Percentiles rank a stretch among this genome's conserved stretches.
Conservation (phyloP, 2,888 invertebrate species). For the Tetragonula carbonaria region DNA sequence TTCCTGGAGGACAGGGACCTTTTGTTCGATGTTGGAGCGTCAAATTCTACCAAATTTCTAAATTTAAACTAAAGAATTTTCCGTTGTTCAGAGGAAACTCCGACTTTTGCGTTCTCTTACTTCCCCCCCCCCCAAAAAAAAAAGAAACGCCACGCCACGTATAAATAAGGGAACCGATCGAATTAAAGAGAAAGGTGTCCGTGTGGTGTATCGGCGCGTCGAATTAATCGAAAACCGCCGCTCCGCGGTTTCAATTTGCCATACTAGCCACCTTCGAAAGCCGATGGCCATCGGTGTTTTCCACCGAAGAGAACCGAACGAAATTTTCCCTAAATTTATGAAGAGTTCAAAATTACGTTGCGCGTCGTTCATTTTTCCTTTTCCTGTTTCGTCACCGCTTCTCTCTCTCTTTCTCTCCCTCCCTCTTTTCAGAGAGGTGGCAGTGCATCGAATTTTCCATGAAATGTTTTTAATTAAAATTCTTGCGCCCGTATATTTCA, state of each 20-base stretch:
- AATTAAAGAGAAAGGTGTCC: slow-evolving; percentile 33
- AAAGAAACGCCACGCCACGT: too few species aligned
- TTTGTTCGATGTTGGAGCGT: too few species aligned
- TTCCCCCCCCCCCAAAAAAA: too few species aligned
- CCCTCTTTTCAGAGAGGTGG: background rate
- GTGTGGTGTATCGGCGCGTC: slow-evolving; percentile 5
- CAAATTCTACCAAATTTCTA: too few species aligned
- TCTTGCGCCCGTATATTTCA: slow-evolving; percentile 4
- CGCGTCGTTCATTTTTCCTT: background rate
- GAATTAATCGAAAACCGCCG: slow-evolving; percentile 53
- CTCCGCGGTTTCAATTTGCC: slow-evolving; percentile 26
- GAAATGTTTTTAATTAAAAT: slow-evolving; percentile 47
- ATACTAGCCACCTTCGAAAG: slow-evolving; percentile 13
- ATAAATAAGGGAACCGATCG: slow-evolving; percentile 34
- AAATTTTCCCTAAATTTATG: slow-evolving; percentile 37
- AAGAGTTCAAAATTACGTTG: slow-evolving; percentile 22
- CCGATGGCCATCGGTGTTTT: background rate
- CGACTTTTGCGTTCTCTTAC: background rate
- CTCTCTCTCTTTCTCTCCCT: background rate
- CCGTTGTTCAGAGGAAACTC: too few species aligned
- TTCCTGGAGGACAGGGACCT: too few species aligned
- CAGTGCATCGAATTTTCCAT: slow-evolving; percentile 10
- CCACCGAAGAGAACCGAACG: slow-evolving; percentile 3
- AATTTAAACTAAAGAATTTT: too few species aligned
- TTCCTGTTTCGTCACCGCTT: background rate